A percentile compares a stretch with the other conserved stretches of the same genome.
Conservation (phyloP, 2,797 vertebrate genomes). For the Lophius americanus region DNA sequence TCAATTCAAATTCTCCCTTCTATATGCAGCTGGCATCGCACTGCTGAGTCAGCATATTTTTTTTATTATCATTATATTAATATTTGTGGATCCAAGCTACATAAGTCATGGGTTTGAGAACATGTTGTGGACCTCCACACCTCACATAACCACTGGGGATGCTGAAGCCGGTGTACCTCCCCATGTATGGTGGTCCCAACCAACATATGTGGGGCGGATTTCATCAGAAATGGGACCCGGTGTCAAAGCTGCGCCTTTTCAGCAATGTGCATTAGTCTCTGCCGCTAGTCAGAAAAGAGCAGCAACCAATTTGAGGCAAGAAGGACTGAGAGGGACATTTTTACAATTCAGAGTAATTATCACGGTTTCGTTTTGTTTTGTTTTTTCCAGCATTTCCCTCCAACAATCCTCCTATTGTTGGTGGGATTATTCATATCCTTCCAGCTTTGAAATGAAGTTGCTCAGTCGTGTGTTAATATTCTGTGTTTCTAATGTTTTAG, state of each 20-base stretch:
- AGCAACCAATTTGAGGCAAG: neutral
- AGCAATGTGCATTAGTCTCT: too few relatives aligned
- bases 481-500: neutral
- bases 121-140: too few relatives aligned
- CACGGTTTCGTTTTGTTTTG: constrained; percentile 4
- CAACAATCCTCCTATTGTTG: constrained; percentile 40
- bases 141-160: too few relatives aligned
- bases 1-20: neutral
- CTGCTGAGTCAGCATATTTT: neutral
- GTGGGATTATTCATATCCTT: constrained; percentile 38
- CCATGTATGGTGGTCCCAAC: too few relatives aligned
- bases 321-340: constrained; percentile 1
- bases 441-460: constrained; percentile 32
- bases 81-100: neutral
- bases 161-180: too few relatives aligned
- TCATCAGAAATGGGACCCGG: too few relatives aligned
- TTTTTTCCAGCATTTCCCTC: constrained; percentile 17
- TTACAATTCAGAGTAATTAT: constrained; percentile 1
- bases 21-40: neutral
- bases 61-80: neutral
- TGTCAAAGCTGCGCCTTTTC: too few relatives aligned
- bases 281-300: too few relatives aligned
- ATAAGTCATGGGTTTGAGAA: too few relatives aligned
- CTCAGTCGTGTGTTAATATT: constrained; percentile 6
- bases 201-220: too few relatives aligned